Evolutionary conservation across 2,797 vertebrate species (phyloP).

Genomic region (Xerus rutilus): DNA sequence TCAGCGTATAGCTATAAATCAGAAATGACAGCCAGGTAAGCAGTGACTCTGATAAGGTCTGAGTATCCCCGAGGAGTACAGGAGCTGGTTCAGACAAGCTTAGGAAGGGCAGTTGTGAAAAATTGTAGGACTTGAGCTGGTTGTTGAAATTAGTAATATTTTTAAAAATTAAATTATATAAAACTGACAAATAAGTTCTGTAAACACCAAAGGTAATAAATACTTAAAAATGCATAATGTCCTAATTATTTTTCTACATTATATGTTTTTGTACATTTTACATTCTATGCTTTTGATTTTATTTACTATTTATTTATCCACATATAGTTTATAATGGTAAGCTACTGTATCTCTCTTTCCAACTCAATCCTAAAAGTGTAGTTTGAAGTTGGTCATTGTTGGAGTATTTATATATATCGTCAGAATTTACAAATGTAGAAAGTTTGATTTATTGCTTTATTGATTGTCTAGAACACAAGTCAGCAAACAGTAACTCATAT

Average conservation of each 20-base stretch:
- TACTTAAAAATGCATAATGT: not conserved
- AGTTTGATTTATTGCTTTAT: not conserved
- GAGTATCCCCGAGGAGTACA: not conserved
- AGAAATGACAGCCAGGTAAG: not conserved
- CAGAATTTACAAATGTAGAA: not conserved
- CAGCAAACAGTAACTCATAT: not conserved
- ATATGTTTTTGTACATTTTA: not conserved
- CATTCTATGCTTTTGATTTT: not conserved
- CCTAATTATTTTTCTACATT: not conserved
- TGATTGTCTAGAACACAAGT: not conserved
- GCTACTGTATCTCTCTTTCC: too few relatives aligned
- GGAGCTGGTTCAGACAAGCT: too few relatives aligned
- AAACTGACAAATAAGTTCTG: too few relatives aligned
- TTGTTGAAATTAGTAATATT: too few relatives aligned
- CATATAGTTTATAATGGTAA: too few relatives aligned
- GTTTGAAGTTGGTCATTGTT: too few relatives aligned
- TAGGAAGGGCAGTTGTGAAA: not conserved
- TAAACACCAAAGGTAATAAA: too few relatives aligned
- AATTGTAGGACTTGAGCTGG: too few relatives aligned
- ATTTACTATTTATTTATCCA: not conserved
- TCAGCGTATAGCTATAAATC: not conserved
- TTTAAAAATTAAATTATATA: too few relatives aligned
- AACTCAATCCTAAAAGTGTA: too few relatives aligned
- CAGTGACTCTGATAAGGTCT: not conserved
- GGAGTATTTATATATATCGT: not conserved